Conservation (phyloP, 1,140 invertebrate genomes). For the Pseudomyrmex pallidus region DNA sequence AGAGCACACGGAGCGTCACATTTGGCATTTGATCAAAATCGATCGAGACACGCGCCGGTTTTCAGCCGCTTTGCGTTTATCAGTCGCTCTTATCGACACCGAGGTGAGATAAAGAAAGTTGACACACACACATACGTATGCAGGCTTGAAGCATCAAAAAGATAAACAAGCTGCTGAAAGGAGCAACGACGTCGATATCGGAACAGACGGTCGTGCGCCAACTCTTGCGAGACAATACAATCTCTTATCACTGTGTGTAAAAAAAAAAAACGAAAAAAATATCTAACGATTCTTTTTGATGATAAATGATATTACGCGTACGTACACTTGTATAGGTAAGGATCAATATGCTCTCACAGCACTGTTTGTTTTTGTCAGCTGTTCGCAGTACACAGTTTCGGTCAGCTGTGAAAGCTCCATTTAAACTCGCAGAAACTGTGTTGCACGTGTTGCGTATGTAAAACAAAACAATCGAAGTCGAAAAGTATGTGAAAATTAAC, state of each 20-base stretch:
- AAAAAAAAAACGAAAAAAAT: not conserved
- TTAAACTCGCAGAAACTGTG: too few species aligned
- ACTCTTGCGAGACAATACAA: not conserved
- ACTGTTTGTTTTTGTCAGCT: not conserved
- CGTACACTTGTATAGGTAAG: not conserved
- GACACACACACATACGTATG: not conserved
- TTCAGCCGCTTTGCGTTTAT: not conserved
- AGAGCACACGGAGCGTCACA: not conserved
- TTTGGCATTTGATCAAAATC: slow-evolving; percentile 45
- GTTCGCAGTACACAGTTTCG: not conserved
- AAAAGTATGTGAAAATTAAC: too few species aligned
- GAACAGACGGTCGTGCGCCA: not conserved
- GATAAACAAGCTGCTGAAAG: not conserved
- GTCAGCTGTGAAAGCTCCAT: too few species aligned
- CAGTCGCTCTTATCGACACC: not conserved
- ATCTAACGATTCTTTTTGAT: not conserved
- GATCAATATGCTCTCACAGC: not conserved
- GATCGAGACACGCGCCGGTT: not conserved
- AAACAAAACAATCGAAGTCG: too few species aligned
- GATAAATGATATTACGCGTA: not conserved
- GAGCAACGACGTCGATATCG: slow-evolving; percentile 11
- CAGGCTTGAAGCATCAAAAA: not conserved
- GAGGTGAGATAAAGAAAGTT: not conserved
- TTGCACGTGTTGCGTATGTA: too few species aligned
- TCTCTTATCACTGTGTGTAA: not conserved